These are phyloP conservation scores for Hippocampus guttulatus DNA, from an alignment of 2,113 vertebrate species.

Conservation along the genomic window DNA sequence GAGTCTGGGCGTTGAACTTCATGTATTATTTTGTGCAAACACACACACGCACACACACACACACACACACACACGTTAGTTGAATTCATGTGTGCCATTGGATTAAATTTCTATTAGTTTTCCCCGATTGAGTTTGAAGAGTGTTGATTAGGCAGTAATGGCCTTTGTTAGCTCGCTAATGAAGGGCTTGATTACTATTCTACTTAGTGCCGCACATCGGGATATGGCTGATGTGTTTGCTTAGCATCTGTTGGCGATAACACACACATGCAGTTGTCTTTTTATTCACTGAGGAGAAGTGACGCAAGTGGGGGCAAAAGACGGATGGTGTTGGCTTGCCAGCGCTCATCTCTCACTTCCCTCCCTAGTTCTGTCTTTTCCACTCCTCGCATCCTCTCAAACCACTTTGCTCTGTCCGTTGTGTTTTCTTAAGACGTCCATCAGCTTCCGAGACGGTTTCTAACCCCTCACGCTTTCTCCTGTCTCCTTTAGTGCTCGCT, in stretches of 20 bases:
- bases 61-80: slow-evolving; percentile 1
- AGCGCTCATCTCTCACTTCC: slow-evolving; percentile 40
- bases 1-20: not conserved
- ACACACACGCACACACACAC: not conserved
- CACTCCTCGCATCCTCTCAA: slow-evolving; percentile 10
- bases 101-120: slow-evolving; percentile 74
- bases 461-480: slow-evolving; percentile 1
- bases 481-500: slow-evolving; percentile 5
- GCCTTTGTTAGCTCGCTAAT: slow-evolving; percentile 77
- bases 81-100: slow-evolving; percentile 64
- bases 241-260: slow-evolving; percentile 46
- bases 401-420: slow-evolving; percentile 14
- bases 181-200: slow-evolving; percentile 80
- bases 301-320: slow-evolving; percentile 55
- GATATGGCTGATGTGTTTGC: slow-evolving; percentile 16
- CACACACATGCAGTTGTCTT: slow-evolving; percentile 34
- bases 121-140: slow-evolving; percentile 78
- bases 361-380: slow-evolving; percentile 17
- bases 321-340: slow-evolving; percentile 45
- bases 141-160: slow-evolving; percentile 82
- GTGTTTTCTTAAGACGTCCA: slow-evolving; percentile 23
- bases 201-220: slow-evolving; percentile 63
- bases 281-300: slow-evolving; percentile 51
- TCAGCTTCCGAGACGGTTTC: slow-evolving; percentile 6
- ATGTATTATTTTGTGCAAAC: not conserved